These are phyloP conservation scores for Porites lobata DNA, from an alignment of 92 coral and sea anemone species.

Conservation along the genomic window DNA sequence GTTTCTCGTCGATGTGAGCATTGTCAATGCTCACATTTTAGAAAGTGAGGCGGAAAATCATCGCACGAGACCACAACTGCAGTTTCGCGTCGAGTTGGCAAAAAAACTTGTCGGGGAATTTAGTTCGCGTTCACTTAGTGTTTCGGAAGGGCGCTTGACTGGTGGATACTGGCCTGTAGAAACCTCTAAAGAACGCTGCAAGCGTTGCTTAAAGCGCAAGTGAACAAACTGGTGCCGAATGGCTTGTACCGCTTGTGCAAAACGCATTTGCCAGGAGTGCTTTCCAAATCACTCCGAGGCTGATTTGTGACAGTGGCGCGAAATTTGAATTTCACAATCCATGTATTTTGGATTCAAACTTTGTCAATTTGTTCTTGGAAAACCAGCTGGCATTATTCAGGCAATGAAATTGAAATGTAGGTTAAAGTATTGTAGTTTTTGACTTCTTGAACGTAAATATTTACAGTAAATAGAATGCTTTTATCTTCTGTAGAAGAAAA, in stretches of 20 bases:
- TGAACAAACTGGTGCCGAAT: neutral
- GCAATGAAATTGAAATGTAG: neutral
- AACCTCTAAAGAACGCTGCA: slow-evolving; percentile 38
- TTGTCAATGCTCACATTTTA: slow-evolving; percentile 54
- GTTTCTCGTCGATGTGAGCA: slow-evolving; percentile 44
- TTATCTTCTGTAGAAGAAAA: slow-evolving; percentile 19
- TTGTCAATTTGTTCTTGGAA: neutral
- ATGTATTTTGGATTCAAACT: neutral
- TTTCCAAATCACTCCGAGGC: neutral
- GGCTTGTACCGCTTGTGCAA: slow-evolving; percentile 2
- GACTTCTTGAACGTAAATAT: slow-evolving; percentile 10
- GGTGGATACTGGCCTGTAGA: slow-evolving; percentile 60
- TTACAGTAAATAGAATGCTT: slow-evolving; percentile 7
- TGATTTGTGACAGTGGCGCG: neutral
- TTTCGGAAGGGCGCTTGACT: slow-evolving; percentile 7
- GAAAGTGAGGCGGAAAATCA: slow-evolving; percentile 34
- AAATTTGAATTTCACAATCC: slow-evolving; percentile 18
- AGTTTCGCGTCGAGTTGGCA: slow-evolving; percentile 58
- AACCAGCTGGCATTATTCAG: slow-evolving; percentile 11
- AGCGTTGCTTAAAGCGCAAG: slow-evolving; percentile 22
- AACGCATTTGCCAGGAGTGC: neutral
- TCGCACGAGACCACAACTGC: slow-evolving; percentile 36
- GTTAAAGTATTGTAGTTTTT: neutral
- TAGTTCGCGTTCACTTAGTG: slow-evolving; percentile 20
- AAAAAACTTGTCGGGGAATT: slow-evolving; percentile 55